Evolutionary conservation across 1,140 invertebrate genomes (phyloP).

Genomic region (Acyrthosiphon pisum): DNA sequence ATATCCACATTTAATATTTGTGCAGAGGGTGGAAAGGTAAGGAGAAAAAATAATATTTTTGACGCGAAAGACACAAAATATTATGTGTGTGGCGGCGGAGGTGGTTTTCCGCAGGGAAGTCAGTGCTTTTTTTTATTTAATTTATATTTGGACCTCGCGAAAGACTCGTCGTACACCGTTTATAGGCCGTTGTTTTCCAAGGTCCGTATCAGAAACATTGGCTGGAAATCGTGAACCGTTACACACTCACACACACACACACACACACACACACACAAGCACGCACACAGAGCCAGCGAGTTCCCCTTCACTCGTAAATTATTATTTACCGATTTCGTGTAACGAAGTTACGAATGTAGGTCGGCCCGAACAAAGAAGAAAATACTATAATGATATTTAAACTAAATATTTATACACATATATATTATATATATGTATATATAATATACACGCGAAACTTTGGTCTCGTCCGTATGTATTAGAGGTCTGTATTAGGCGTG

Average conservation of each 20-base stretch:
- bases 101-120: background rate
- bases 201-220: conserved; percentile 26
- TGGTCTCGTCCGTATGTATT: background rate
- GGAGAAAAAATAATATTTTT: background rate
- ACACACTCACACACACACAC: background rate
- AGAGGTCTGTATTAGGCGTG: no score
- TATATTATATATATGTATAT: background rate
- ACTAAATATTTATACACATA: background rate
- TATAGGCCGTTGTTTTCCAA: conserved; percentile 26
- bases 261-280: background rate
- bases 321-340: conserved; percentile 56
- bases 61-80: background rate
- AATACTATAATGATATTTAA: conserved; percentile 41
- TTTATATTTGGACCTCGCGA: background rate
- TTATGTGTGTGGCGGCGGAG: background rate
- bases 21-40: background rate
- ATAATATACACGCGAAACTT: background rate
- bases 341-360: conserved; percentile 52
- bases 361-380: conserved; percentile 51
- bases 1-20: background rate
- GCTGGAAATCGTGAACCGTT: conserved; percentile 49
- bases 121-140: background rate
- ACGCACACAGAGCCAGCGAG: background rate
- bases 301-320: conserved; percentile 57
- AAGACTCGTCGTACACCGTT: background rate